phyloP scores from a whole-genome alignment of 2,888 invertebrate genomes.

The Agonum fuliginosum region DNA sequence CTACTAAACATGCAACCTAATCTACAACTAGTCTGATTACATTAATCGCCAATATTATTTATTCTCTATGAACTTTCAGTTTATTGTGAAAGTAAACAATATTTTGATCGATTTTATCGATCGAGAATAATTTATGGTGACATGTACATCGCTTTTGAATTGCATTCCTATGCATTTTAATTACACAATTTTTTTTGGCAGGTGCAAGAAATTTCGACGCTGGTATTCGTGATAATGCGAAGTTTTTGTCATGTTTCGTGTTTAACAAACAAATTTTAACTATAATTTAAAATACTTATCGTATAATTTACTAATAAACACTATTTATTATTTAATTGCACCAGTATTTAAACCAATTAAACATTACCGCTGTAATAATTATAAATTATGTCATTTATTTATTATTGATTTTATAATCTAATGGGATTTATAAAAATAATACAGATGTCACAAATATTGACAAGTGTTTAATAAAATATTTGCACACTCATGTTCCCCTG shows the following conservation, averaged over 20 bases:
- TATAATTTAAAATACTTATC: conserved; percentile 2
- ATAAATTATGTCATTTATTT: conserved; percentile 7
- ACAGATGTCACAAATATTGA: conserved; percentile 11
- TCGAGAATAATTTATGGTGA: neutral
- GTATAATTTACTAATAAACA: neutral
- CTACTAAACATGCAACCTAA: neutral
- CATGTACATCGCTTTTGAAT: neutral
- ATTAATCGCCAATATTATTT: conserved; percentile 10
- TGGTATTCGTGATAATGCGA: neutral
- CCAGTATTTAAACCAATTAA: too few relatives aligned
- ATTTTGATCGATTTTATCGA: conserved; percentile 7
- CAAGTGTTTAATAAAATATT: conserved; percentile 15
- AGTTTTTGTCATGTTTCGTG: neutral
- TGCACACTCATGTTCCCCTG: conserved; percentile 7
- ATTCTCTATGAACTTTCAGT: neutral
- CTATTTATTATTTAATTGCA: neutral
- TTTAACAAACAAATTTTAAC: too few relatives aligned
- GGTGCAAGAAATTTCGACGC: neutral
- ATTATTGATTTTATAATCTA: too few relatives aligned
- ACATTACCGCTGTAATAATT: neutral
- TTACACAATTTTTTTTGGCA: conserved; percentile 7
- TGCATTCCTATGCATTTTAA: conserved; percentile 23
- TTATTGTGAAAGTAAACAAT: neutral
- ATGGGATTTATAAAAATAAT: conserved; percentile 9
- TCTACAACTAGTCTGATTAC: neutral